These are phyloP conservation scores for Azorinus chamasolen DNA, from an alignment of 2,888 invertebrate genomes.

Conservation along the genomic window DNA sequence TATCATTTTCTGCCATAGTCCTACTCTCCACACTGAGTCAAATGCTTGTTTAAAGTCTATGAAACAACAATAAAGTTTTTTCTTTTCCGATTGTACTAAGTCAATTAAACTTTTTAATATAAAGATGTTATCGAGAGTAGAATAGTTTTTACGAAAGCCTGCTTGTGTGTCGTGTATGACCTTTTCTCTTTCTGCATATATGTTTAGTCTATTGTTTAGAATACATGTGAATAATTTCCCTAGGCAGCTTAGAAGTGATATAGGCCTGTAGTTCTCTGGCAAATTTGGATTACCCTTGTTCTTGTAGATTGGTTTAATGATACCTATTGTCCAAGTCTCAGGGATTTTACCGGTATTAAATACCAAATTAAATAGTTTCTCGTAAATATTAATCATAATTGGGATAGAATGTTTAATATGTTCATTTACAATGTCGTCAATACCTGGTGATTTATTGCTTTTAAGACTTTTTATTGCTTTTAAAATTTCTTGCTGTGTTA, in stretches of 20 bases:
- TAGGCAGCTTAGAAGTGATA: constrained; percentile 20
- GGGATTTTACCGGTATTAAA: constrained; percentile 16
- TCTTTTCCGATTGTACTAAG: too few species aligned
- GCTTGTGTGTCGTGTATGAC: constrained; percentile 21
- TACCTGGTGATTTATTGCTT: neutral
- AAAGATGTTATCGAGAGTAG: constrained; percentile 2
- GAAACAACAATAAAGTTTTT: too few species aligned
- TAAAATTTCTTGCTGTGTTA: constrained; percentile 2
- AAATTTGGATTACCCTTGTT: constrained; percentile 9
- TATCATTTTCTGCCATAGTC: constrained; percentile 30
- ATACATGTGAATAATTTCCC: constrained; percentile 39
- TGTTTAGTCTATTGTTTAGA: constrained; percentile 22
- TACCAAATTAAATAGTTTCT: constrained; percentile 6
- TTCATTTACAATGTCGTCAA: constrained; percentile 20
- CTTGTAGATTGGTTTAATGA: constrained; percentile 13
- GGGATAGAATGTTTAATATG: constrained; percentile 7
- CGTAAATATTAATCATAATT: neutral
- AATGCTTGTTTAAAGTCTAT: constrained; percentile 28
- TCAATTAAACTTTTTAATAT: neutral
- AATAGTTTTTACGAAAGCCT: constrained; percentile 29
- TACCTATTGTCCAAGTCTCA: constrained; percentile 5
- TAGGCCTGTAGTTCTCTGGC: constrained; percentile 19
- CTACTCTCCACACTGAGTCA: constrained; percentile 35
- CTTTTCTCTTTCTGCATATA: constrained; percentile 10
- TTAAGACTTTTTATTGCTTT: constrained; percentile 3